phyloP scores from a whole-genome alignment of 2,888 invertebrate species.

The Stenchaetothrips biformis region DNA sequence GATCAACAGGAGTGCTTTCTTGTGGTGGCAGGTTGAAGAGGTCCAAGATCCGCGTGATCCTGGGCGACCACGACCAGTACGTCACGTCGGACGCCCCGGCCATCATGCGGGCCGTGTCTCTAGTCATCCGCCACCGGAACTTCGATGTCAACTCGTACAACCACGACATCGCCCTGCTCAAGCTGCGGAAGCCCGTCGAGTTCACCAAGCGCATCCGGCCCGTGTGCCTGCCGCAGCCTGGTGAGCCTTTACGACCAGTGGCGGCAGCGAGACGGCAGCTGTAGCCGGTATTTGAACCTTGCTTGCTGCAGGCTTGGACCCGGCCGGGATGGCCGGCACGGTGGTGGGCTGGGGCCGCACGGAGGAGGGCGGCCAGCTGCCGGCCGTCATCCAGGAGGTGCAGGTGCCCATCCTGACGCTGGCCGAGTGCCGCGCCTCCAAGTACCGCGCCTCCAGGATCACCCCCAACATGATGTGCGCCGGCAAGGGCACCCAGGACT shows the following conservation, averaged over 20 bases:
- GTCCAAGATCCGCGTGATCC: slow-evolving; percentile 73
- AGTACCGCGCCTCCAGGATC: slow-evolving; percentile 76
- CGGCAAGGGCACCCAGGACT: slow-evolving; percentile 73
- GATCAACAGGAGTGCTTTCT: too few relatives aligned
- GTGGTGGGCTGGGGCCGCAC: slow-evolving; percentile 85
- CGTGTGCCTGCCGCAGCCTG: slow-evolving; percentile 68
- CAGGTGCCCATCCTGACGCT: slow-evolving; percentile 77
- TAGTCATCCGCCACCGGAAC: slow-evolving; percentile 72
- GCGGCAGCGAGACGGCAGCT: too few relatives aligned
- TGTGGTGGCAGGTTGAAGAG: slow-evolving; percentile 59
- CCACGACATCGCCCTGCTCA: slow-evolving; percentile 77
- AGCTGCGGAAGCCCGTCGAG: slow-evolving; percentile 68
- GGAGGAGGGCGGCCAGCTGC: slow-evolving; percentile 73
- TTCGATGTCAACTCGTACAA: slow-evolving; percentile 82
- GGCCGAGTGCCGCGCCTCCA: slow-evolving; percentile 73
- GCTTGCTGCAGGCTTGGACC: slow-evolving; percentile 48
- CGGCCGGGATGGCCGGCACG: slow-evolving; percentile 66
- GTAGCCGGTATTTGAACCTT: not conserved
- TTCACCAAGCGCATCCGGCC: slow-evolving; percentile 72
- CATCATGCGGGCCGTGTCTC: slow-evolving; percentile 74
- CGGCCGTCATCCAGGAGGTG: slow-evolving; percentile 75
- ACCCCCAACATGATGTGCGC: slow-evolving; percentile 83
- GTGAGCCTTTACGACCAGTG: too few relatives aligned
- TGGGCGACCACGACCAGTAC: slow-evolving; percentile 81
- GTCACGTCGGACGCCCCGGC: slow-evolving; percentile 71